Base-by-base conservation (phyloP, 2,113 vertebrate species). In the Neoarius graeffei region DNA sequence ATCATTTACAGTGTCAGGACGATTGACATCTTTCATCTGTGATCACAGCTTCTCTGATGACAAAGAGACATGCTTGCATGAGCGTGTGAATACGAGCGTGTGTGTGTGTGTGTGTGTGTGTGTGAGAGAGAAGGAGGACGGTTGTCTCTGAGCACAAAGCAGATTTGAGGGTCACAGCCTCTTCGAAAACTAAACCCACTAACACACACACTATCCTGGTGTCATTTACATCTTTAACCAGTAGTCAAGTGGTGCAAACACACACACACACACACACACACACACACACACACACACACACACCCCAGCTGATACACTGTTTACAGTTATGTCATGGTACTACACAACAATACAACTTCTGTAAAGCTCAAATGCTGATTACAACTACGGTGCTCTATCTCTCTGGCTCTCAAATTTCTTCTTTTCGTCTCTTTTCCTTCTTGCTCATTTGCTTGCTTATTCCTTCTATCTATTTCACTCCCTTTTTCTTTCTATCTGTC, bases 11-110 rank as follows among this genome's bases (percentile, higher is more conserved):
- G 13, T 20, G 30, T 77, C 67, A 42, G 86, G 77, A 48, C 10
- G 19, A 77, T 77, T n/a, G 86, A 86, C 91, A 88, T 90, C 79
- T 89, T 90, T 84, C 90, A 89, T 87, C 91, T 91, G 91, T 91
- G 89, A 91, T 86, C 80, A 84, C 89, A 86, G 89, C 85, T 91
- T 88, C 87, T 92, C 90, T 90, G 90, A 90, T 85, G 87, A 84
- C 91, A 89, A 84, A 83, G 90, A 84, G 86, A 91, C 90, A 88
- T 60, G 77, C 27, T 27, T 80, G 66, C 57, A 54, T 60, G 27
- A 35, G 27, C 5, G 54, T 64, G 81, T 74, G 54, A 20, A 62
- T 77, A 50, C 2, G 23, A n/a, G 74, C 1, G 74, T 27, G 25
- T 50, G 79, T 50, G 52, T 71, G n/a, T 23, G 25, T 81, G 57